Base-by-base conservation (phyloP, 2,113 vertebrate genomes). In the Jacana jacana region DNA sequence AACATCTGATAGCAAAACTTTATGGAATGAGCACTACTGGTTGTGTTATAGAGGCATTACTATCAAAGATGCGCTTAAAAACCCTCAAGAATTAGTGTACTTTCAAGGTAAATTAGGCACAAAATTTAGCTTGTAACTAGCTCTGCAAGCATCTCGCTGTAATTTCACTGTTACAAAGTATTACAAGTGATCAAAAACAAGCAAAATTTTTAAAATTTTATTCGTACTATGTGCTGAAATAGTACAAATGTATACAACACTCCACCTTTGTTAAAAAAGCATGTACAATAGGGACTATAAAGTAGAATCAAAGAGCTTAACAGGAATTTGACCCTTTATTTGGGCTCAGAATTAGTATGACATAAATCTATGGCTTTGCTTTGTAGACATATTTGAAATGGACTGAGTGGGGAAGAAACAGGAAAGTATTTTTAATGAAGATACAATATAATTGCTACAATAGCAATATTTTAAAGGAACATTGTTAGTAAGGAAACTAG, bases 1-100 rank as follows among this genome's bases (percentile, higher is more conserved):
- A 97, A 97, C 90, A 95, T 88, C 75, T 64, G 88, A 96, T 94
- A 97, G 95, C 94, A 97, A 98, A 98, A 98, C 93, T 4, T 42
- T 91, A 88, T 5, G 63, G 92, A 72, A 81, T 77, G 49, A 95
- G 92, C 93, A 82, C 95, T 96, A 96, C 86, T 96, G 46, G 66
- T 95, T 94, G 60, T 82, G 81, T 81, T 92, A 27, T 93, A 39
- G 66, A 86, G 90, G 88, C 97, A 86, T 81, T 95, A 94, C 94
- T 95, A 61, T 95, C 90, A 80, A 97, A 97, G 94, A 80, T 95
- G 73, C 57, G 95, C 33, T 93, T 97, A 93, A 92, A 97, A 97
- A 76, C 83, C 25, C 58, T 66, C 51, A 90, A 84, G n/a, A 80
- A 94, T 95, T 95, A 49, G 87, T 72, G 13, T 96, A 95, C 86